Evolutionary conservation across 2,113 vertebrate species (phyloP).

Genomic region (Oryzias celebensis): DNA sequence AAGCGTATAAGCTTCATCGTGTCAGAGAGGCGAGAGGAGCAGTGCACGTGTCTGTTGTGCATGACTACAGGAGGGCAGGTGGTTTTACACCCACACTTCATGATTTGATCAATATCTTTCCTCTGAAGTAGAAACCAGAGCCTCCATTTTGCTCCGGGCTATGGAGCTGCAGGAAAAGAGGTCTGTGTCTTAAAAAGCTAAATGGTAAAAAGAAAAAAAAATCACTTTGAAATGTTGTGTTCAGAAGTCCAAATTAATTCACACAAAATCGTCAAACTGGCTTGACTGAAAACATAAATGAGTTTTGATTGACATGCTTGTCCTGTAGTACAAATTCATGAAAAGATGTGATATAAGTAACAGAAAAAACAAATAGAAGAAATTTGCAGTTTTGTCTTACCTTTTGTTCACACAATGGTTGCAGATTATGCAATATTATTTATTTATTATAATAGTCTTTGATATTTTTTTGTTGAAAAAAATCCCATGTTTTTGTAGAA

Average conservation of each 20-base stretch:
- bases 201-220: constrained; percentile 1
- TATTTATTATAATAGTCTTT: background rate
- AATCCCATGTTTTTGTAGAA: constrained; percentile 76
- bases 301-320: background rate
- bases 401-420: background rate
- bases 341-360: background rate
- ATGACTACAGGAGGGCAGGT: constrained; percentile 12
- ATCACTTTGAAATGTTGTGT: background rate
- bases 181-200: constrained; percentile 75
- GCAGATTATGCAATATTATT: background rate
- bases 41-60: constrained; percentile 12
- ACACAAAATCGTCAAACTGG: background rate
- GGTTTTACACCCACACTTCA: constrained; percentile 82
- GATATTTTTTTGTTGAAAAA: background rate
- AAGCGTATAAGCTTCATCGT: constrained; percentile 30
- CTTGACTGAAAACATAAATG: constrained; percentile 6
- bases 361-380: background rate
- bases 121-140: constrained; percentile 80
- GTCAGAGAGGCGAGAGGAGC: constrained; percentile 32
- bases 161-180: constrained; percentile 82
- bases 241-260: background rate
- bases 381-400: background rate
- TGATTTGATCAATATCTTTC: constrained; percentile 81
- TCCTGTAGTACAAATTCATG: background rate
- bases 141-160: constrained; percentile 79